Evolutionary conservation across 2,113 vertebrate species (phyloP), one percentile per base, ranked within the genome.

Genomic region (Maccullochella peelii): DNA sequence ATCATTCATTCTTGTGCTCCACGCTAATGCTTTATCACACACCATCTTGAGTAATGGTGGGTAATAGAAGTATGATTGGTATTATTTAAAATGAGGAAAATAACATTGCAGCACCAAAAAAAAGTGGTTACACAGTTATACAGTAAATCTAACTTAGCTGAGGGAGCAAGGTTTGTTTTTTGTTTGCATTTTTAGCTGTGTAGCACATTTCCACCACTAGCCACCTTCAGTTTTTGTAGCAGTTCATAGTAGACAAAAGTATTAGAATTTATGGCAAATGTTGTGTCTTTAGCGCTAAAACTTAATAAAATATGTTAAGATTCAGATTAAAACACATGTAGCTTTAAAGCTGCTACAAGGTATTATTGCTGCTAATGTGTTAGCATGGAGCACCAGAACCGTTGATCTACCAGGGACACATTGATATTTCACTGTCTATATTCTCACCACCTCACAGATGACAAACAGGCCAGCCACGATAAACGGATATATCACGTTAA

Each of bases 401-500:
- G 25, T 5, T 33, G 25, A 55, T 47, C 15, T 21, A 14, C 8
- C 7, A 9, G 30, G 36, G 20, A 44, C 14, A 52, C 5, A 12
- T 47, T 15, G 25, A 33, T 20, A 44, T 40, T 40, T 65, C 57
- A 54, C 36, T 9, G 66, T 77, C 25, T 66, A 4, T 54, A 42
- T 20, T 49, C 21, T 79, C 59, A 76, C 72, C 61, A n/a, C 30
- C 7, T 30, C 68, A 57, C n/a, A 14, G 38, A 55, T 54, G 23
- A 70, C 8, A 21, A 57, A 66, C 72, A 38, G 15, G 23, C 9
- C 2, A 23, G 6, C 27, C 25, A 58, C 2, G 23, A 42, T 21
- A 10, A 49, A 50, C 4, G 15, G 1, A 40, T 3, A 5, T 15
- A 27, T 23, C 10, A 5, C 11, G 30, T 58, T 44, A 82, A 82